Evolutionary conservation across 2,113 vertebrate genomes (phyloP), one percentile per base, ranked within the genome.

Genomic region (Poeciliopsis prolifica): DNA sequence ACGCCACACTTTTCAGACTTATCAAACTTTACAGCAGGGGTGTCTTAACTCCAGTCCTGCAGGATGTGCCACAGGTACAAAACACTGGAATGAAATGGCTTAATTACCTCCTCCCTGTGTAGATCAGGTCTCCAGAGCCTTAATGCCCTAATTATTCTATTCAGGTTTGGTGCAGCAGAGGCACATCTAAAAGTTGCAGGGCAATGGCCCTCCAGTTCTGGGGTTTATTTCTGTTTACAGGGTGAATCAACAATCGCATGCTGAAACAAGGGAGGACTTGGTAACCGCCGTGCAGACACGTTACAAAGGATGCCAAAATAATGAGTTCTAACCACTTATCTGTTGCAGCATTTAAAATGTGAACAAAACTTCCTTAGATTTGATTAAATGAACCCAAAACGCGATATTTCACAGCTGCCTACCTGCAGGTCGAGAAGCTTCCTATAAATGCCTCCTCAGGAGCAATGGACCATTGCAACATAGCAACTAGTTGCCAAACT

Each of bases 401-500:
- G n/a, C 22, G 7, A 54, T 8, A 24, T 8, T 66, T 26, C 26
- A 22, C 17, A 19, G 37, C 65, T 26, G 40, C 68, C 61, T 82
- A 88, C 86, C 88, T 85, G 90, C 77, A 67, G 75, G 61, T 54
- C 35, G 58, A 74, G 0, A 17, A 29, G 65, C 15, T 5, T 64
- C 6, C 73, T 3, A n/a, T 58, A n/a, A 48, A 48, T 24, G 40
- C 1, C 22, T 70, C 58, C 35, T 40, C 0, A 19, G 26, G 10
- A 26, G 17, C 8, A 65, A 1, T 14, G 44, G 26, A 28, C 61
- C 37, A 9, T n/a, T 15, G 5, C 17, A 42, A 65, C 5, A 29
- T 13, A 29, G 44, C 44, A 19, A 48, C 19, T 22, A 28, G 15
- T 8, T 35, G 51, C 22, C 51, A n/a, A 7, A 3, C 51, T 58